Evolutionary conservation across 2,113 vertebrate species (phyloP), one percentile per base, ranked within the genome.

Genomic region (Ochotona princeps): DNA sequence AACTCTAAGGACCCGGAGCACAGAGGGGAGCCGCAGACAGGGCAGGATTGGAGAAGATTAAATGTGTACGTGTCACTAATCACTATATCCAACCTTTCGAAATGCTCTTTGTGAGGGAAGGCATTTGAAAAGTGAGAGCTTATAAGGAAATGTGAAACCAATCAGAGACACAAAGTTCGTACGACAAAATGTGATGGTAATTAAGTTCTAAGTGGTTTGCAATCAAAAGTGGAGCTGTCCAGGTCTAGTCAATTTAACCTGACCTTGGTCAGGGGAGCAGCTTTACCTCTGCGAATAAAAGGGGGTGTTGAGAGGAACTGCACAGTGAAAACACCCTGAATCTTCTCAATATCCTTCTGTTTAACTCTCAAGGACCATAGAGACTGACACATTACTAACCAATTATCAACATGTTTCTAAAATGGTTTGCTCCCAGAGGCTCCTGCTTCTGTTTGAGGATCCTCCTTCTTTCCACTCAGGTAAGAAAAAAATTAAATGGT

Each of bases 11-110:
- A 86, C 90, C 38, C 35, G 51, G 79, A 69, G 21, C 30, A 2
- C 1, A 14, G 69, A 76, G 70, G 86, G 89, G 74, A 92, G 66
- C 30, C 89, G 26, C 67, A 86, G 78, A 84, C 78, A 26, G 60
- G 79, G 61, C 82, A 75, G 90, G 60, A 32, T 47, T 49, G 38
- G 60, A 35, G 65, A 89, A 94, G 94, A 97, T 94, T 84, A 94
- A 97, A 88, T 38, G 87, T 82, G 81, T 89, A 81, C 0, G 18
- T 96, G 93, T 92, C 93, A 90, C 96, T 97, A 86, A 96, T 94
- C 94, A 93, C 60, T 84, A 32, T 69, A 91, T 95, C 92, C 96
- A 93, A 91, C 60, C 92, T 97, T 96, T 83, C 90, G 83, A 97
- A 96, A 96, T 91, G 84, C 23, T 83, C 89, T 97, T 91, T 92